Evolutionary conservation across 1,140 invertebrate genomes (phyloP).

Genomic region (Acromyrmex charruanus): DNA sequence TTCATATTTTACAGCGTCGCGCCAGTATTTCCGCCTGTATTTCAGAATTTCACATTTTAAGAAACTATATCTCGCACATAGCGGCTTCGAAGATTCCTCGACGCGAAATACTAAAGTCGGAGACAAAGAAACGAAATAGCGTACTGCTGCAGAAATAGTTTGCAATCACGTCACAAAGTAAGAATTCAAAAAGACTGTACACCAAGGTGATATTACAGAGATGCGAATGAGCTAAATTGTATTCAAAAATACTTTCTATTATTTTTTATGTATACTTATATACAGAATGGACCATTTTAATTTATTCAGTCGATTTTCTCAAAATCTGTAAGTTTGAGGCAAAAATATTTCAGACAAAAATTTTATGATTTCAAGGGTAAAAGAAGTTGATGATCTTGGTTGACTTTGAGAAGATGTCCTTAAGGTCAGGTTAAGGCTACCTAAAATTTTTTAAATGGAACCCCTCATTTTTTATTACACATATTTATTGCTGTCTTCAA

Average conservation of each 20-base stretch:
- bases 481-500: too few species aligned
- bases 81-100: slow-evolving; percentile 24
- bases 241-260: not conserved
- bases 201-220: not conserved
- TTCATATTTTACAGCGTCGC: slow-evolving; percentile 49
- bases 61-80: slow-evolving; percentile 26
- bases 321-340: too few species aligned
- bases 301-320: too few species aligned
- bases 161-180: slow-evolving; percentile 3
- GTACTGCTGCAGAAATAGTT: not conserved
- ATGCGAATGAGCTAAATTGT: not conserved
- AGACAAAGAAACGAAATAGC: slow-evolving; percentile 18
- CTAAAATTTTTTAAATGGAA: too few species aligned
- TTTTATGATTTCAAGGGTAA: too few species aligned
- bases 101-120: slow-evolving; percentile 1
- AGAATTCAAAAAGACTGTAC: not conserved
- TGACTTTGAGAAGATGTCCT: too few species aligned
- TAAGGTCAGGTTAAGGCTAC: too few species aligned
- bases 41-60: slow-evolving; percentile 14
- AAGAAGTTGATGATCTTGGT: too few species aligned
- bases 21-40: slow-evolving; percentile 37
- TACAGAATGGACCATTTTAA: too few species aligned
- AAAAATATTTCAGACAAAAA: too few species aligned
- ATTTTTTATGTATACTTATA: not conserved
- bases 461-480: too few species aligned